Base-by-base conservation (phyloP, 1,140 invertebrate species). In the Drosophila sproati region DNA sequence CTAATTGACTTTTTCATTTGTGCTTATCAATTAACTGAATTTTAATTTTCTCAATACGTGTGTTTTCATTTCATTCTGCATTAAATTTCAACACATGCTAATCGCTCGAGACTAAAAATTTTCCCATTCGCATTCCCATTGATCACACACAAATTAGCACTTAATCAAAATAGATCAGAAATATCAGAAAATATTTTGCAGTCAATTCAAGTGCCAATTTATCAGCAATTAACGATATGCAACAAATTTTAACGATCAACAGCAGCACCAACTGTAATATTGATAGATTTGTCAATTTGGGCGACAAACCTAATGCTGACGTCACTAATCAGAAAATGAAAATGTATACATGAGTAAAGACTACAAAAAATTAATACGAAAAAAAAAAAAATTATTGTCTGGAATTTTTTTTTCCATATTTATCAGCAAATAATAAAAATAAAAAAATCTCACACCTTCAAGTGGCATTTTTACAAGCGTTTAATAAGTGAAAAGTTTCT, bases 91-190 rank as follows among this genome's bases (percentile, higher is more conserved):
- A 3, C 20, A 35, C 5, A 12, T 56, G 32, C n/a, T 52, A 67
- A 52, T 52, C 55, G n/a, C 8, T 7, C 12, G 32, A 47, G 31
- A 5, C 55, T 8, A 10, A 63, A 85, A 82, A 80, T 69, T 82
- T 87, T 79, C 83, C 83, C 47, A 41, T 47, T 48, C 12, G 31
- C 55, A 73, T 20, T 20, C 20, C 20, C 20, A 61, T 73, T 71
- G 20, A 71, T 75, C 72, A 54, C 70, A 77, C 61, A 73, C 54
- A 62, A 79, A 82, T 82, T 82, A 79, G 37, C 77, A 62, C 60
- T 77, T 76, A 66, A 74, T 88, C 80, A 80, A 88, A 88, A 82
- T 87, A 87, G 77, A 74, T 82, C 82, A 73, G 69, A 76, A 69
- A 64, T 74, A 69, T 35, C 59, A 39, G 57, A 73, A 76, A 87